These are phyloP conservation scores for Orthonevra nobilis DNA, from an alignment of 2,888 invertebrate species.

Conservation along the genomic window DNA sequence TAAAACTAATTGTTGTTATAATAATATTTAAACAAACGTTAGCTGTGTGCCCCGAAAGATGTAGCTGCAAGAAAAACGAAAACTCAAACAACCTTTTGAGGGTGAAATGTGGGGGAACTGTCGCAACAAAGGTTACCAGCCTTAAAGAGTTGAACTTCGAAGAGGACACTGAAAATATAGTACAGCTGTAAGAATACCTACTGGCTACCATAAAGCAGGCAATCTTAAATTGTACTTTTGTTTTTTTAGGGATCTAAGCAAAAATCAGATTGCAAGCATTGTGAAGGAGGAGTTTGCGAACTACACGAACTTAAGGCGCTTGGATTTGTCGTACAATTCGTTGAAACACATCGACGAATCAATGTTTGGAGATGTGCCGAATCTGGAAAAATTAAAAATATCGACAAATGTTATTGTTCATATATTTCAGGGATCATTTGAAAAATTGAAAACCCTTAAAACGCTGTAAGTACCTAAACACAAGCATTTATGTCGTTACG, in stretches of 20 bases:
- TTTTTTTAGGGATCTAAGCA: conserved; percentile 87
- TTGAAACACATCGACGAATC: conserved; percentile 85
- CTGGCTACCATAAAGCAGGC: conserved; percentile 74
- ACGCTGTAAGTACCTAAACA: conserved; percentile 83
- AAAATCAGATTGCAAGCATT: conserved; percentile 87
- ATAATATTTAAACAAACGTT: conserved; percentile 38
- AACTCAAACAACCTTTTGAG: conserved; percentile 75
- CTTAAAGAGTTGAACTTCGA: conserved; percentile 77
- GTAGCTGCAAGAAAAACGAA: conserved; percentile 76
- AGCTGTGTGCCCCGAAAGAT: conserved; percentile 76
- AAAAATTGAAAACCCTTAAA: conserved; percentile 85
- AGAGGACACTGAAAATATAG: conserved; percentile 74
- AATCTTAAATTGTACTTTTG: conserved; percentile 8
- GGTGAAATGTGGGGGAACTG: conserved; percentile 76
- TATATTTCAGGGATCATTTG: conserved; percentile 87
- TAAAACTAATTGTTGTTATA: conserved; percentile 30
- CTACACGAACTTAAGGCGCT: conserved; percentile 85
- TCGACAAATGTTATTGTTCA: conserved; percentile 87
- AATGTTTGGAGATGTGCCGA: conserved; percentile 86
- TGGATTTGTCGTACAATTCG: conserved; percentile 87
- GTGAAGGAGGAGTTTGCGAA: conserved; percentile 88
- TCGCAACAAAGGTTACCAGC: conserved; percentile 74
- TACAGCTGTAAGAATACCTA: conserved; percentile 74
- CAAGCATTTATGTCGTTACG: no score
- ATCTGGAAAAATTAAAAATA: conserved; percentile 86